Base-by-base conservation (phyloP, 2,888 invertebrate species). In the Phyllotreta cruciferae region DNA sequence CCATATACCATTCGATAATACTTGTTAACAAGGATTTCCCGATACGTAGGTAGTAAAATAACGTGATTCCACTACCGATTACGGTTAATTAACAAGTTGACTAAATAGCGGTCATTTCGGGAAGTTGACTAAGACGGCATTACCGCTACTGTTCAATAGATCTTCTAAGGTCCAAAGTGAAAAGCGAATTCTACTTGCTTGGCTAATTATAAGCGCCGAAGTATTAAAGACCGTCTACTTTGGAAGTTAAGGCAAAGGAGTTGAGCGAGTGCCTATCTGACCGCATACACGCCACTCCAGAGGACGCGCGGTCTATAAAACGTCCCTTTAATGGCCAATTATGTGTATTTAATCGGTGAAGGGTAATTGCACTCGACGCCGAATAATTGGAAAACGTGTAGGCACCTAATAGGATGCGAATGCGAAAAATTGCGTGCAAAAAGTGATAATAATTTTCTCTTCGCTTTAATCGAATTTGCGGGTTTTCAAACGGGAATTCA, bases 141-240 rank as follows among this genome's bases (percentile, higher is more conserved):
- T 80, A 79, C 74, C 77, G 68, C 67, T 67, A 70, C 72, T 70
- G 74, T 72, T 79, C 76, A 78, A 78, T 80, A 75, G 76, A 77
- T 78, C 76, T 76, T 74, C 76, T 77, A 78, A 75, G 68, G 64
- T 68, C 77, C 13, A 75, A 78, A 78, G 78, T 74, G 76, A 74
- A 76, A 70, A 70, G 52, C 58, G 45, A 35, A 47, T 37, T 54
- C 68, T 70, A 78, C 78, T 79, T 77, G 77, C 76, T 77, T 77
- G 42, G 52, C 78, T 79, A 79, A 80, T 80, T 80, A 78, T 76
- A 75, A 77, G 74, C 74, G 71, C 71, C 69, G 70, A 77, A 77
- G 75, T 77, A 77, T 75, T 60, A 78, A 78, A 77, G 76, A 75
- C 75, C 72, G 74, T 74, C 75, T 77, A 78, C 78, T 78, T 52